phyloP scores from a whole-genome alignment of 2,113 vertebrate genomes.

The Balaeniceps rex region DNA sequence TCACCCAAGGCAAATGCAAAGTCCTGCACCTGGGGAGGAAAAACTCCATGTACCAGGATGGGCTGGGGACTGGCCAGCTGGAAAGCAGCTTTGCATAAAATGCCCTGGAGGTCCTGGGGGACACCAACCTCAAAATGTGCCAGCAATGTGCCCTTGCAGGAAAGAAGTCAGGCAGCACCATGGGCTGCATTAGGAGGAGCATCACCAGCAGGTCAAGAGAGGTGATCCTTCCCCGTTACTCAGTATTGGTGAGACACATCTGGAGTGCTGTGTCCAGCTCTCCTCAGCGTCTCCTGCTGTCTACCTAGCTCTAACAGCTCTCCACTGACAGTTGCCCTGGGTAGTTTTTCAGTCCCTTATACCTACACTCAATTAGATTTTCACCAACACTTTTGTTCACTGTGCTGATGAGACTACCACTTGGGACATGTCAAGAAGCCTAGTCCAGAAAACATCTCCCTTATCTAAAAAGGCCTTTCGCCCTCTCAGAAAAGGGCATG shows the following conservation, averaged over 20 bases:
- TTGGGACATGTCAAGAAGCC: not conserved
- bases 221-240: not conserved
- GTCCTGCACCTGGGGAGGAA: not conserved
- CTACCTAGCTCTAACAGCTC: not conserved
- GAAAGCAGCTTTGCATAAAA: not conserved
- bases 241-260: no score
- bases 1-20: not conserved
- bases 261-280: not conserved
- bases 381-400: not conserved
- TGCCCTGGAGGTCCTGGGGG: not conserved
- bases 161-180: not conserved
- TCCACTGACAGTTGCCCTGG: not conserved
- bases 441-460: not conserved
- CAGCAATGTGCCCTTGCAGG: not conserved
- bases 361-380: not conserved
- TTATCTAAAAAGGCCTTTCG: not conserved
- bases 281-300: not conserved
- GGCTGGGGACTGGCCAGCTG: not conserved
- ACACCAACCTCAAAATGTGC: not conserved
- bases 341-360: not conserved
- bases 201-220: accelerated
- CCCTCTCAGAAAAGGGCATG: not conserved
- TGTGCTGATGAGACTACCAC: not conserved
- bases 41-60: no score
- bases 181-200: not conserved